These are phyloP conservation scores for Sarcophaga carnaria DNA, from an alignment of 2,888 invertebrate genomes.

Conservation along the genomic window DNA sequence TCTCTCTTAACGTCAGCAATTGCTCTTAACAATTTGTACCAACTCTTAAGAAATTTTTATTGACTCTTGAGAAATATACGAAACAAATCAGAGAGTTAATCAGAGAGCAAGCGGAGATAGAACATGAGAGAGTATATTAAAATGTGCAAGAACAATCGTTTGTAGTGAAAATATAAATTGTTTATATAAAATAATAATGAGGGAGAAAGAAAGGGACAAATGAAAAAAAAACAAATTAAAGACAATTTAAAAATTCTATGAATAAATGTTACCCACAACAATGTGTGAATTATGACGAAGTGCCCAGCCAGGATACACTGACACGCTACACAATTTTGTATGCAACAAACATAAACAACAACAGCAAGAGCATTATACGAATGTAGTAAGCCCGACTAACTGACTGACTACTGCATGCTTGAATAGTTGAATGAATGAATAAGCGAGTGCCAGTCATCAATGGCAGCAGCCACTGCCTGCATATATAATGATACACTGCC, in stretches of 20 bases:
- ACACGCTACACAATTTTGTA: neutral
- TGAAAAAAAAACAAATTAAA: constrained; percentile 12
- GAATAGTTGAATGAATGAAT: neutral
- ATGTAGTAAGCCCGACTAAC: neutral
- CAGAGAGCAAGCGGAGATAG: neutral
- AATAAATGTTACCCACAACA: constrained; percentile 56
- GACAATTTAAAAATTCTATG: constrained; percentile 19
- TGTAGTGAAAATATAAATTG: constrained; percentile 37
- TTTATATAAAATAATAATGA: constrained; percentile 25
- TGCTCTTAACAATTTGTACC: constrained; percentile 8
- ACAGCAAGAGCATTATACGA: no score
- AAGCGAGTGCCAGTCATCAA: neutral
- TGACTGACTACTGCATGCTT: neutral
- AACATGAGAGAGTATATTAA: neutral
- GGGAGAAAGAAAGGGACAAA: constrained; percentile 10
- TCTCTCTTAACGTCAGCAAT: neutral
- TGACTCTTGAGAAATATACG: constrained; percentile 12
- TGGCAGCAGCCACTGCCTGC: neutral
- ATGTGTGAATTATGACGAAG: constrained; percentile 52
- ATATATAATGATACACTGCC: constrained; percentile 17
- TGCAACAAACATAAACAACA: constrained; percentile 29
- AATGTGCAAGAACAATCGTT: neutral
- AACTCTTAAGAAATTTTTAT: constrained; percentile 19
- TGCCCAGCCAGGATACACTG: constrained; percentile 27
- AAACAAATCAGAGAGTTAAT: neutral